Conservation (phyloP, 2,797 vertebrate genomes). For the Clarias platycephalus region DNA sequence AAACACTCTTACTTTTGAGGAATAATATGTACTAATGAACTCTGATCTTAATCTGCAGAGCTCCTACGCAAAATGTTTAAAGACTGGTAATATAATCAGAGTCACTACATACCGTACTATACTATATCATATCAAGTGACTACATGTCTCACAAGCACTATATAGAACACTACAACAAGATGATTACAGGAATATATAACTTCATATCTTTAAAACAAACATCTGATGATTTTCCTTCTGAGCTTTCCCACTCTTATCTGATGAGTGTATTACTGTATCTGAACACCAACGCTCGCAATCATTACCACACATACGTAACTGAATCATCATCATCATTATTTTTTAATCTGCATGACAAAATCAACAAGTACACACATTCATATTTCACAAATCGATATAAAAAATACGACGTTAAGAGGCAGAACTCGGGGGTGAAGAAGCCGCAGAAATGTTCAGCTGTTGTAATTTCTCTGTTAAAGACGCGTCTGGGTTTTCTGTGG, state of each 20-base stretch:
- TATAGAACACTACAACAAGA: neutral
- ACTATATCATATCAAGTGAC: neutral
- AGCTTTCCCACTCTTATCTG: neutral
- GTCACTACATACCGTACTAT: neutral
- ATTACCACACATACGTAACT: neutral
- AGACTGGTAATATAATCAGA: neutral
- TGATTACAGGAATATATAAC: neutral
- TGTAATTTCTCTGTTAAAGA: conserved; percentile 78
- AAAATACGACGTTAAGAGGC: conserved; percentile 21
- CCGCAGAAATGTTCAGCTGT: conserved; percentile 76
- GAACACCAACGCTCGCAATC: neutral
- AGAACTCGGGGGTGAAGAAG: conserved; percentile 40
- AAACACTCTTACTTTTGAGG: neutral
- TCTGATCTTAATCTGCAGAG: neutral
- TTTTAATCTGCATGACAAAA: conserved; percentile 37
- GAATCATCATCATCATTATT: neutral
- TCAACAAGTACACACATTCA: too few species aligned
- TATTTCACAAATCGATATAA: conserved; percentile 8
- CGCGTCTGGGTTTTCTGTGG: conserved; percentile 60
- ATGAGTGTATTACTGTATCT: neutral
- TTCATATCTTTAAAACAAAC: neutral
- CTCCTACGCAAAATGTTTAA: neutral
- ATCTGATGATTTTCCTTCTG: neutral
- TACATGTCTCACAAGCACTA: too few species aligned
- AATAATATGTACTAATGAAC: neutral